Conservation (phyloP, 2,888 invertebrate species). For the Drosophila cracens region DNA sequence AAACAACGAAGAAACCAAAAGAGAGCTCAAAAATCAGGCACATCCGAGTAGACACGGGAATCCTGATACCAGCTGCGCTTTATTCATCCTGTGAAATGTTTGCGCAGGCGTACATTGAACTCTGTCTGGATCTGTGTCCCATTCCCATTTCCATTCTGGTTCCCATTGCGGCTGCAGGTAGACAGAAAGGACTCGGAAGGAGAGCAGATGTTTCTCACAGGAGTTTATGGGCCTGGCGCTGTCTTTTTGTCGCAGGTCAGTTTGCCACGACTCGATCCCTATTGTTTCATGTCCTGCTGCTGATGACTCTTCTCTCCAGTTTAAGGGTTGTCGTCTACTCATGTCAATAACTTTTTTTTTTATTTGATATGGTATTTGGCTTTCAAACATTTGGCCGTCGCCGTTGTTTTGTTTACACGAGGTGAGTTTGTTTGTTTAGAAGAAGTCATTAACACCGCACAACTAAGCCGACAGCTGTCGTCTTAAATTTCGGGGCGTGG, state of each 20-base stretch:
- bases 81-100: slow-evolving; percentile 49
- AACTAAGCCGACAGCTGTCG: slow-evolving; percentile 35
- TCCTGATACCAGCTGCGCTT: slow-evolving; percentile 64
- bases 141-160: slow-evolving; percentile 9
- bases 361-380: slow-evolving; percentile 34
- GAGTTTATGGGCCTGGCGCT: slow-evolving; percentile 35
- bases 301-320: slow-evolving; percentile 17
- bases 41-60: slow-evolving; percentile 41
- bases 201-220: slow-evolving; percentile 60
- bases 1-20: slow-evolving; percentile 6
- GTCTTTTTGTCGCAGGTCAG: slow-evolving; percentile 79
- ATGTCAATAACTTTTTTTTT: slow-evolving; percentile 57
- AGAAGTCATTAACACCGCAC: slow-evolving; percentile 67
- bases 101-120: slow-evolving; percentile 80
- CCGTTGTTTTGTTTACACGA: slow-evolving; percentile 43
- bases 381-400: slow-evolving; percentile 67
- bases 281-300: slow-evolving; percentile 51
- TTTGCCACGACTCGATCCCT: slow-evolving; percentile 46
- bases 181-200: slow-evolving; percentile 33
- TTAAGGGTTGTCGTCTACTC: slow-evolving; percentile 58
- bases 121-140: slow-evolving; percentile 40
- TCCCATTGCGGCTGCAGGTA: slow-evolving; percentile 37
- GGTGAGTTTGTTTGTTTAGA: slow-evolving; percentile 65
- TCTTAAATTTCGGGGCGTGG: slow-evolving; percentile 31
- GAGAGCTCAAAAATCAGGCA: slow-evolving; percentile 61